A percentile compares a stretch with the other conserved stretches of the same genome.
phyloP scores from a whole-genome alignment of 1,140 invertebrate genomes.

The Pissodes strobi region DNA sequence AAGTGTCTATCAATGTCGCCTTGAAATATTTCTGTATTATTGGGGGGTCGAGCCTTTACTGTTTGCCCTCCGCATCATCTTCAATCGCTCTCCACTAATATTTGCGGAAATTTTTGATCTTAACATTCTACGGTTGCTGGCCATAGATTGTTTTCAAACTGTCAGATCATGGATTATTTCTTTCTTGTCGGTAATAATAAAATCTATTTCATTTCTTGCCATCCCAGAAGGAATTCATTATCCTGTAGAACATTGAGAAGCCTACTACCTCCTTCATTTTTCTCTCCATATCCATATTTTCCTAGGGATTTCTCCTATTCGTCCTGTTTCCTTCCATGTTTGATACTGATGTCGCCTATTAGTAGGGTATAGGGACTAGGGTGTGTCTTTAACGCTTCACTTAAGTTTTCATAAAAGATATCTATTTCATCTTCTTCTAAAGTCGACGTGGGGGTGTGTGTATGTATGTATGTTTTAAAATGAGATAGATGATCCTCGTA shows the following conservation, averaged over 20 bases:
- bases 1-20: not conserved
- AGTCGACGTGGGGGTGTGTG: no score
- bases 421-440: not conserved
- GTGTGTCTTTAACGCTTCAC: not conserved
- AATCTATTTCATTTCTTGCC: no score
- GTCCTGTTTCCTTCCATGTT: not conserved
- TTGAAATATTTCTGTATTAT: no score
- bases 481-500: no score
- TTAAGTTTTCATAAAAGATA: not conserved
- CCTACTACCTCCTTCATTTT: not conserved
- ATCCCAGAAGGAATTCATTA: not conserved
- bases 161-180: no score
- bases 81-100: not conserved
- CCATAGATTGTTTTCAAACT: not conserved
- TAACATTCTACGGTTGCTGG: not conserved
- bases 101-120: not conserved
- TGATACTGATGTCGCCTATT: not conserved
- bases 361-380: not conserved
- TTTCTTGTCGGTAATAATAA: no score
- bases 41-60: not conserved
- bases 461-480: no score
- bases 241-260: not conserved
- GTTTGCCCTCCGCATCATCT: not conserved
- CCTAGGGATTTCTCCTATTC: not conserved
- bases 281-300: not conserved